Evolutionary conservation across 53 echinoderm and acorn worm genomes (phyloP).

Genomic region (Echinometra lucunter): DNA sequence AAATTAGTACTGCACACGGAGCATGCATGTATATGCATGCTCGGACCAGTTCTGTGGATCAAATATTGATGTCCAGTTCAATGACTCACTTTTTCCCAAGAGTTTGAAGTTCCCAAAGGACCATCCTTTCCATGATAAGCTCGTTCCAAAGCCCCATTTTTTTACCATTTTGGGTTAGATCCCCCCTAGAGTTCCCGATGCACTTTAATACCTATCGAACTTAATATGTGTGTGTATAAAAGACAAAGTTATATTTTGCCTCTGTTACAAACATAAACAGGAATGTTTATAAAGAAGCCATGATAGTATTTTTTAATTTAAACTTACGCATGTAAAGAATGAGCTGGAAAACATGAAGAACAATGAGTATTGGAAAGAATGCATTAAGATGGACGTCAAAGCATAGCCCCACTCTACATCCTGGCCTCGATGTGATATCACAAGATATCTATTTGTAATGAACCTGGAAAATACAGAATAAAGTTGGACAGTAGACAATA

Average conservation of each 20-base stretch:
- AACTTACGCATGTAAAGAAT: constrained; percentile 92
- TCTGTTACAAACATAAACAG: not conserved
- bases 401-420: constrained; percentile 98
- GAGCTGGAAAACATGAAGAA: constrained; percentile 92
- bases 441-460: constrained; percentile 86
- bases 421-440: constrained; percentile 71
- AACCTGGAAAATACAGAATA: constrained; percentile 75
- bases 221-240: no score
- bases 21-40: no score
- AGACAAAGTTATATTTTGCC: no score
- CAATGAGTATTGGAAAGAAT: constrained; percentile 94
- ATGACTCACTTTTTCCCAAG: no score
- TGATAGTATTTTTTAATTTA: not conserved
- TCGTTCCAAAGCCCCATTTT: no score
- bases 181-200: no score
- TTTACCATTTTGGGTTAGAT: no score
- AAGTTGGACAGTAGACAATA: not conserved
- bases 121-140: no score
- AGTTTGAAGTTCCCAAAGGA: no score
- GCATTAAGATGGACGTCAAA: constrained; percentile 99
- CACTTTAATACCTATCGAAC: no score
- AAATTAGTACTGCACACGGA: not conserved
- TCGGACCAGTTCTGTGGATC: no score
- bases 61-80: no score
- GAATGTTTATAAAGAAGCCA: not conserved